Base-by-base conservation (phyloP, 2,797 vertebrate species). In the Adelosebastes latens region DNA sequence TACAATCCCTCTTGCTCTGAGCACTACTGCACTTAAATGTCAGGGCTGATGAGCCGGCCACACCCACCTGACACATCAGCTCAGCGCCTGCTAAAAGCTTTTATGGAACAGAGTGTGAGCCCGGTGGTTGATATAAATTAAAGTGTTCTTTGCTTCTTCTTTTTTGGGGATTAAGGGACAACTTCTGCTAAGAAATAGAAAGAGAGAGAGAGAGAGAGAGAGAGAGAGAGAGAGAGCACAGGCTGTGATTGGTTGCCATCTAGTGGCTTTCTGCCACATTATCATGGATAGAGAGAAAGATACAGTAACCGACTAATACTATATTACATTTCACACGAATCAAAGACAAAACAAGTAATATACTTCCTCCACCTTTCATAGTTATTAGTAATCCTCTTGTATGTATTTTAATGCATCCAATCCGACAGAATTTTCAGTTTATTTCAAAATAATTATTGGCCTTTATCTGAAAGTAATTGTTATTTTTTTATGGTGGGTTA, bases 11-110 rank as follows among this genome's bases (percentile, higher is more conserved):
- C 97, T 97, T 97, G 96, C 96, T 96, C 97, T 93, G 96, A 98
- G 97, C 96, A 97, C 97, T 97, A 96, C 96, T 97, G 98, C 97
- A 98, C 98, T 98, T 98, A 98, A 97, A 98, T 98, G 98, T 98
- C 98, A 98, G 97, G 94, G 88, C 94, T 97, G 97, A 98, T 96
- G 97, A 97, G 97, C 79, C 90, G 55, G 87, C 90, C 94, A 94
- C 93, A 93, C 94, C 94, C 92, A 94, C 93, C 90, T 94, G 93
- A 93, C 93, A 94, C 92, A 93, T 92, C 92, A 90, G 89, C 93
- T 84, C 86, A 87, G 87, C 71, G 83, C 92, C 92, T 89, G 92
- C 94, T 95, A 95, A 95, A 95, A 94, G 94, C 93, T 95, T 94
- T 94, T 93, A 93, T 92, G 85, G 91, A 90, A 73, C 69, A 71